These are phyloP conservation scores for Neotoma lepida DNA, from an alignment of 2,113 vertebrate genomes.

Conservation along the genomic window DNA sequence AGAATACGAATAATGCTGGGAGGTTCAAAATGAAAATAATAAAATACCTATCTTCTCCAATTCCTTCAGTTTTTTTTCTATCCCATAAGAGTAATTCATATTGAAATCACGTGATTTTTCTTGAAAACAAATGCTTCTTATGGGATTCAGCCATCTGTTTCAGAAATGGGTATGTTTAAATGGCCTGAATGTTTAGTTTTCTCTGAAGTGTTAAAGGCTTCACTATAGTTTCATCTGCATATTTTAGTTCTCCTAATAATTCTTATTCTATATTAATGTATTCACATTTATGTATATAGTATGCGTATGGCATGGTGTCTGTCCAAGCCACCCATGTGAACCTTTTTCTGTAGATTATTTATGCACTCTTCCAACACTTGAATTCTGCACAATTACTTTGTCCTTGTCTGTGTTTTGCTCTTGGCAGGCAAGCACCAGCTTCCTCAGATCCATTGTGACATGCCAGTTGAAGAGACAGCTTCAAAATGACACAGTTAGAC, in stretches of 20 bases:
- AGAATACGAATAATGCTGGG: background rate
- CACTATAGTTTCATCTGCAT: background rate
- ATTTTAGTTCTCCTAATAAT: background rate
- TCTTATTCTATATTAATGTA: background rate
- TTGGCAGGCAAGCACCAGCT: background rate
- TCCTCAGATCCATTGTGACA: background rate
- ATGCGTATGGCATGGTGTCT: background rate
- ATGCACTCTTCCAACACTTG: background rate
- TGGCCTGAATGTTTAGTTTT: background rate
- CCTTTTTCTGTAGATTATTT: background rate
- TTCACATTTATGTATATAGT: no score
- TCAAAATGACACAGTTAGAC: background rate
- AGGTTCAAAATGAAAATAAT: slow-evolving; percentile 15
- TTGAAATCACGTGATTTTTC: background rate
- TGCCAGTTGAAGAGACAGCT: background rate
- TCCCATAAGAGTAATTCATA: background rate
- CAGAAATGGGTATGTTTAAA: background rate
- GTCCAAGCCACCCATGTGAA: background rate
- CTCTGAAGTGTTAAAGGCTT: background rate
- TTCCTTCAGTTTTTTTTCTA: slow-evolving; percentile 26
- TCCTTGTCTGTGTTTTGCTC: background rate
- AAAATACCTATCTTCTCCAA: background rate
- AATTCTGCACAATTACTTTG: background rate
- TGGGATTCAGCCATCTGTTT: background rate
- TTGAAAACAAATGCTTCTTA: background rate